These are phyloP conservation scores for Megaceryle torquata DNA, from an alignment of 2,113 vertebrate species.

Conservation along the genomic window DNA sequence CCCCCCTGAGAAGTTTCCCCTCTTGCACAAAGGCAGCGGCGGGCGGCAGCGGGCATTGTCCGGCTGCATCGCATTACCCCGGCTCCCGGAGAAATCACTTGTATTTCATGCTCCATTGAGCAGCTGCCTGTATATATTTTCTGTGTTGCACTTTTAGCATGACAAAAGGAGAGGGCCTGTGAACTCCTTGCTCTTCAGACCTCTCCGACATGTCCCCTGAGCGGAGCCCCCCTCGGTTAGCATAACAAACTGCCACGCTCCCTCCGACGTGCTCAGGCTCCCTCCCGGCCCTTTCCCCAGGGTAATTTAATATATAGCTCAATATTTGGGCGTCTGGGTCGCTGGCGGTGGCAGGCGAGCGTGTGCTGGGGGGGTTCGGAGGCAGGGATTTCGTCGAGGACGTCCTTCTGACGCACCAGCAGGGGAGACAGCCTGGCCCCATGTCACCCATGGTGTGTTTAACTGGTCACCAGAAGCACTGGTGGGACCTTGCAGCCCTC, in stretches of 20 bases:
- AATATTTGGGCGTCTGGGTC: not conserved
- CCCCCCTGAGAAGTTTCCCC: not conserved
- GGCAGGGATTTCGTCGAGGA: not conserved
- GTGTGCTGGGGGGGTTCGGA: not conserved
- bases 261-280: not conserved
- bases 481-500: not conserved
- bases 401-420: rapidly evolving
- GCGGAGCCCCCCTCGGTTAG: conserved; percentile 49
- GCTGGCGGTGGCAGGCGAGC: not conserved
- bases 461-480: not conserved
- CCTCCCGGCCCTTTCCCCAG: not conserved
- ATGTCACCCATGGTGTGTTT: rapidly evolving
- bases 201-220: conserved; percentile 38
- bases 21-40: conserved; percentile 18
- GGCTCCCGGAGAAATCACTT: conserved; percentile 10
- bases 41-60: conserved; percentile 26
- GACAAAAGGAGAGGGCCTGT: conserved; percentile 66
- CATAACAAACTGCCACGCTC: conserved; percentile 53
- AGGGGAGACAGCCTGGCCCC: not conserved
- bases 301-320: not conserved
- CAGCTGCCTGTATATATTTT: conserved; percentile 60
- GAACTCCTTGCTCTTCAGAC: conserved; percentile 67
- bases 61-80: conserved; percentile 41
- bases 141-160: conserved; percentile 59
- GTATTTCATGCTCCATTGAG: conserved; percentile 56